A percentile compares a stretch with the other conserved stretches of the same genome.
These are phyloP conservation scores for Thamnophis elegans DNA, from an alignment of 2,797 vertebrate species.

Conservation along the genomic window DNA sequence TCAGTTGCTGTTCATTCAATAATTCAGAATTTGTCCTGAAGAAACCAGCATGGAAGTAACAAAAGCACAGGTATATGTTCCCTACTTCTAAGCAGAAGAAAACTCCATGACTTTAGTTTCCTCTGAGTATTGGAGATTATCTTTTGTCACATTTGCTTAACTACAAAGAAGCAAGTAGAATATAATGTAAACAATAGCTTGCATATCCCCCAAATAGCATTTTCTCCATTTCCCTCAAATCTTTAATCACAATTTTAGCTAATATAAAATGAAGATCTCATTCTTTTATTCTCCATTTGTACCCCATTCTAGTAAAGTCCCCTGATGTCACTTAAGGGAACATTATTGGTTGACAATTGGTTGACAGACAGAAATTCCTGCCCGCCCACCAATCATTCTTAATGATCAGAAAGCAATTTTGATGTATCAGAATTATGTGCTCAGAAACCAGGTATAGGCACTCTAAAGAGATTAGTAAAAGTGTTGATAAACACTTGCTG, in stretches of 20 bases:
- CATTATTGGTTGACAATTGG: background rate
- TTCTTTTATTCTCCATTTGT: background rate
- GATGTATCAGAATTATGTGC: background rate
- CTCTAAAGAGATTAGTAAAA: background rate
- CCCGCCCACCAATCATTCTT: background rate
- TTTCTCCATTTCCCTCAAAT: background rate
- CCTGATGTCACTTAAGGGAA: background rate
- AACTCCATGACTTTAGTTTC: background rate
- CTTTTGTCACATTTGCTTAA: background rate
- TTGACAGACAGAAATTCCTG: background rate
- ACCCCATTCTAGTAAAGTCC: background rate
- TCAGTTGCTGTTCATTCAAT: background rate
- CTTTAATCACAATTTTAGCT: background rate
- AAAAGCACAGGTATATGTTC: background rate
- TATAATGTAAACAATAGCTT: background rate
- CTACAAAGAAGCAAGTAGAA: background rate
- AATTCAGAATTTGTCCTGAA: background rate
- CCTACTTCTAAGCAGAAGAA: background rate
- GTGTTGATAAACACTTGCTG: background rate
- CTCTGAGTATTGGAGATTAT: background rate
- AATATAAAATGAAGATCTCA: background rate
- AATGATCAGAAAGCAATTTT: background rate
- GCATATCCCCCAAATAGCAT: background rate
- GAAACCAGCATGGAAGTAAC: background rate
- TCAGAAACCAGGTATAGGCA: background rate